Conservation (phyloP, 2,113 vertebrate species). For the Phylloscopus trochiloides region DNA sequence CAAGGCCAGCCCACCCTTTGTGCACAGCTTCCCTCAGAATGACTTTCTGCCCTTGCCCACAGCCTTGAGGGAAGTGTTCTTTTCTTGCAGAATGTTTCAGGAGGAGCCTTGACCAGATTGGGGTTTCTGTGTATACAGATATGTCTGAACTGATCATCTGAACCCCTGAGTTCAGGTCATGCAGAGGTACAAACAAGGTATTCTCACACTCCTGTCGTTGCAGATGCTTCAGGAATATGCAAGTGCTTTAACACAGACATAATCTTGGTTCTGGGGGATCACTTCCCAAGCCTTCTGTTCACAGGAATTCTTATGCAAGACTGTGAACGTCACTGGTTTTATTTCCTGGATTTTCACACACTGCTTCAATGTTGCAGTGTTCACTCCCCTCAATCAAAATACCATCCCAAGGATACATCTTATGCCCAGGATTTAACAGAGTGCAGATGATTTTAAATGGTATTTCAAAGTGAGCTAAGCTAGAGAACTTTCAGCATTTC, state of each 20-base stretch:
- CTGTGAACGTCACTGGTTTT: fast-evolving
- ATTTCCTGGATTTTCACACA: background rate
- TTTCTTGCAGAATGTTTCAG: background rate
- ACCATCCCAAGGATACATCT: background rate
- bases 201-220: background rate
- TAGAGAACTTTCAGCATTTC: background rate
- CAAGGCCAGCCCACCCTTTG: background rate
- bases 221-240: background rate
- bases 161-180: fast-evolving
- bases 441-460: background rate
- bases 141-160: background rate
- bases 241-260: background rate
- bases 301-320: background rate
- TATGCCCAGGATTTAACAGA: background rate
- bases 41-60: background rate
- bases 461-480: background rate
- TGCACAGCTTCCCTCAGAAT: background rate
- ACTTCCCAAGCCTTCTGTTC: background rate
- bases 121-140: background rate
- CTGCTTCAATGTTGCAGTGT: background rate
- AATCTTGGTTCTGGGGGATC: background rate
- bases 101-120: background rate
- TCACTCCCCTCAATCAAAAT: background rate
- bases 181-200: background rate
- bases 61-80: background rate